Base-by-base conservation (phyloP, 2,113 vertebrate genomes). In the Silurus meridionalis region DNA sequence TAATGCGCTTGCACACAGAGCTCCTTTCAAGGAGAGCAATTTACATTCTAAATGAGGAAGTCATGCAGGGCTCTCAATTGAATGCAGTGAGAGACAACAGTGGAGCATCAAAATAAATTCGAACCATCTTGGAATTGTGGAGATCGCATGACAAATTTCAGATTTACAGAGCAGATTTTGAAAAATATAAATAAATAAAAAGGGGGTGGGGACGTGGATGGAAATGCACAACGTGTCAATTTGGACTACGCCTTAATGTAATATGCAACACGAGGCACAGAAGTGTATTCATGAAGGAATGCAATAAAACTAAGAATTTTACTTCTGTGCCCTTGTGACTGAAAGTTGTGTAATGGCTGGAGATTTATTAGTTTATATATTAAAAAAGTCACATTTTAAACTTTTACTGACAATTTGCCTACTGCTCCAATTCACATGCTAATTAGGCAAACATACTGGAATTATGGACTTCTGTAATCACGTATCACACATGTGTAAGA, bases 21-120 rank as follows among this genome's bases (percentile, higher is more conserved):
- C 57, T 79, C 5, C 25, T 25, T 46, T 46, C 13, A 50, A 11
- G 1, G 61, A 85, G 21, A 75, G 37, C 55, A 63, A 25, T 50
- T 75, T 50, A 50, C 37, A 79, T 67, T 85, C 74, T 85, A 25
- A 80, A 69, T 19, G 58, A 57, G 21, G 19, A 48, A 8, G 64
- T 64, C 25, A 23, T 25, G 21, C 80, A 80, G n/a, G 37, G n/a
- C 25, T 14, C 25, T 23, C 28, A n/a, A n/a, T 72, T 23, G 9
- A 71, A 83, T 19, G 48, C 50, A 21, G 48, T 0, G 25, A 37
- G 6, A 46, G 28, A 80, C 11, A 37, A 5, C 9, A 0, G 25
- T 58, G 13, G 6, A 28, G n/a, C n/a, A 28, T 4, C 15, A 0
- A 7, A 4, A 79, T 57, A 58, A 17, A 79, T 58, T 28, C 7